These are phyloP conservation scores for Hemicrepidius hirtus DNA, from an alignment of 2,888 invertebrate genomes.

Conservation along the genomic window DNA sequence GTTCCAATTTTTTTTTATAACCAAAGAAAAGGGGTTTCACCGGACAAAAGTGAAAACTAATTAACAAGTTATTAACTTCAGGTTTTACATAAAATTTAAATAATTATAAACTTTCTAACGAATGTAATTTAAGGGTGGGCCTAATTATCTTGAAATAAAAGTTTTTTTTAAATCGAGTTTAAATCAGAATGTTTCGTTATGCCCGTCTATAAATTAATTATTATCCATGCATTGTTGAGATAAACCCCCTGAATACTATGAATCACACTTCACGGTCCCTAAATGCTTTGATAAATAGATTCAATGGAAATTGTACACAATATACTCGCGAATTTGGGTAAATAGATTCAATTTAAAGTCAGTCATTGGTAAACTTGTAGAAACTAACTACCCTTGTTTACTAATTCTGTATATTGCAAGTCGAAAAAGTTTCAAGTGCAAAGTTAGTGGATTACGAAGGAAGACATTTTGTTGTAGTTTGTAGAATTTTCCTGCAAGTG, in stretches of 20 bases:
- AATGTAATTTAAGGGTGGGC: too few relatives aligned
- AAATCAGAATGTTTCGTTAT: background rate
- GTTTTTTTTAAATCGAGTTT: background rate
- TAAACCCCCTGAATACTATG: constrained; percentile 8
- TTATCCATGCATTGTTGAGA: constrained; percentile 18
- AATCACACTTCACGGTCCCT: constrained; percentile 13
- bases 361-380: constrained; percentile 4
- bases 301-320: constrained; percentile 11
- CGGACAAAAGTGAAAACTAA: too few relatives aligned
- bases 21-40: too few relatives aligned
- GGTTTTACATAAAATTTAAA: too few relatives aligned
- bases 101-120: too few relatives aligned
- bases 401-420: constrained; percentile 13
- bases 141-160: too few relatives aligned
- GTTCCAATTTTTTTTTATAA: too few relatives aligned
- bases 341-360: constrained; percentile 19
- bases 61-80: too few relatives aligned
- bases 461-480: background rate
- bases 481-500: background rate
- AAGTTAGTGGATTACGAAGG: constrained; percentile 20
- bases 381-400: constrained; percentile 20
- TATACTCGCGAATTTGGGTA: constrained; percentile 15
- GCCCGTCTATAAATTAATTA: background rate
- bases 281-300: constrained; percentile 14
- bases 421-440: constrained; percentile 18